Percentiles rank a stretch among this genome's conserved stretches.
Conservation (phyloP, 2,113 vertebrate genomes). For the Struthidea cinerea region DNA sequence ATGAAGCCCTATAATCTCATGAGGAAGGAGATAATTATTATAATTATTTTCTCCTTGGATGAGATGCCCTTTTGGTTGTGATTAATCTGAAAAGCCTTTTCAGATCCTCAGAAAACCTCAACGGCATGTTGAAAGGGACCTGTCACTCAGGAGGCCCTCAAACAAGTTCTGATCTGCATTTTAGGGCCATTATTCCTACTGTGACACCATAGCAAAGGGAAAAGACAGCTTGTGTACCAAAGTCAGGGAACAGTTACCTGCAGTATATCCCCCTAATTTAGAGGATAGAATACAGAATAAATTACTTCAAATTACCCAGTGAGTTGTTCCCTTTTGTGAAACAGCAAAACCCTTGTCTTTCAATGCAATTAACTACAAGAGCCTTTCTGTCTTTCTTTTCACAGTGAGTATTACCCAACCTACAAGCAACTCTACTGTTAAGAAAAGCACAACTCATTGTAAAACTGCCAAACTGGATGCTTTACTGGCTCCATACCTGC, state of each 20-base stretch:
- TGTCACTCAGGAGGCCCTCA: background rate
- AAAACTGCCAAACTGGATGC: background rate
- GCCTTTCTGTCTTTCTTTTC: background rate
- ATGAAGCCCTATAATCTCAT: background rate
- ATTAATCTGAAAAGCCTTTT: constrained; percentile 32
- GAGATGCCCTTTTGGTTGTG: background rate
- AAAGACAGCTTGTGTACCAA: background rate
- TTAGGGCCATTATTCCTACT: constrained; percentile 5
- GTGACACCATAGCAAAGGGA: background rate
- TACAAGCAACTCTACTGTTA: background rate
- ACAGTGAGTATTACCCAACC: background rate
- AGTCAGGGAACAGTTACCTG: constrained; percentile 1
- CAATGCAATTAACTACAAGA: background rate
- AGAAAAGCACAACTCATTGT: background rate
- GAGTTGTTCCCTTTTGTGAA: background rate
- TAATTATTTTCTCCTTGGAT: background rate
- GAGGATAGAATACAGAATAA: background rate
- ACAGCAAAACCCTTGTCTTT: background rate
- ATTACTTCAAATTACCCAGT: constrained; percentile 23
- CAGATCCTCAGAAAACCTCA: background rate
- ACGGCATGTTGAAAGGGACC: background rate
- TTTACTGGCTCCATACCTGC: background rate
- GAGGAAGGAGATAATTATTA: background rate
- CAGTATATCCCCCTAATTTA: background rate
- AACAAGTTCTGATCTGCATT: background rate